Percentiles rank a stretch among this genome's conserved stretches.
phyloP scores from a whole-genome alignment of 2,113 vertebrate species.

The Mesembrinibis cayennensis region DNA sequence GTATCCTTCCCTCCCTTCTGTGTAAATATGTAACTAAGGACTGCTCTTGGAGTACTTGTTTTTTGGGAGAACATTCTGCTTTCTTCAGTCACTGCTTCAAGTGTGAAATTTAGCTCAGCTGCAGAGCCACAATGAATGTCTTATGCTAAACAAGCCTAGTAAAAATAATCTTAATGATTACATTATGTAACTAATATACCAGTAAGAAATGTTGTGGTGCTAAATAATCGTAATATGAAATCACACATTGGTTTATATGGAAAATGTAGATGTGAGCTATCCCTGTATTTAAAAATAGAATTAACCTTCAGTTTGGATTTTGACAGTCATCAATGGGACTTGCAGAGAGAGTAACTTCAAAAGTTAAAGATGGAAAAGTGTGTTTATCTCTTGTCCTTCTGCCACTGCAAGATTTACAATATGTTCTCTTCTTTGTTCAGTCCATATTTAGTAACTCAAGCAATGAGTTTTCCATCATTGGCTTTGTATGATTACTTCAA shows the following conservation, averaged over 20 bases:
- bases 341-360: not conserved
- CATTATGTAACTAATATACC: not conserved
- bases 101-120: slow-evolving; percentile 29
- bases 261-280: not conserved
- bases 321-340: not conserved
- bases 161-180: not conserved
- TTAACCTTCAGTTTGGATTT: not conserved
- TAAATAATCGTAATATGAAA: not conserved
- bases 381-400: slow-evolving; percentile 29
- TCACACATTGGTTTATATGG: not conserved
- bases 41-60: not conserved
- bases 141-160: not conserved
- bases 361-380: slow-evolving; percentile 1
- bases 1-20: not conserved
- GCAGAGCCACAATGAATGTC: not conserved
- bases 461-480: slow-evolving; percentile 16
- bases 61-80: slow-evolving; percentile 13
- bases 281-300: not conserved
- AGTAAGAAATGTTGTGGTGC: not conserved
- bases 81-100: not conserved
- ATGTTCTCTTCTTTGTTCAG: not conserved
- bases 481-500: slow-evolving; percentile 9
- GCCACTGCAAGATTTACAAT: not conserved
- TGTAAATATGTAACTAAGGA: not conserved
- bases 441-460: not conserved